Conservation (phyloP, 2,797 vertebrate species). For the Nannoperca obscura region DNA sequence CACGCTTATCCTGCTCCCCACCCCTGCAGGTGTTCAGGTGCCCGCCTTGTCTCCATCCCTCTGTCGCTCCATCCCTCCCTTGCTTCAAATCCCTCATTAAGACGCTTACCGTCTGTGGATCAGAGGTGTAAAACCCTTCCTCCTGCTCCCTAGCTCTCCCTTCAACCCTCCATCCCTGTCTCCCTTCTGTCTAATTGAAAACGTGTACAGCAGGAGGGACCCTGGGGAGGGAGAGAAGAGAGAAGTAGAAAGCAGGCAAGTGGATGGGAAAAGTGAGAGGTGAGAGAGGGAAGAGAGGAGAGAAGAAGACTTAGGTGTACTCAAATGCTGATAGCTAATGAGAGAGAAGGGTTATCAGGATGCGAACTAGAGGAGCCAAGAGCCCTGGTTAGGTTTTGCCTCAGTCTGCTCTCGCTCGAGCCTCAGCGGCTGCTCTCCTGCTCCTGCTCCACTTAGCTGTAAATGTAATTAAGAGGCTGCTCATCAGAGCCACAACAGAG, state of each 20-base stretch:
- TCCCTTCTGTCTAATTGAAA: constrained; percentile 83
- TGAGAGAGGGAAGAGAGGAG: constrained; percentile 40
- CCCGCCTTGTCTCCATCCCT: constrained; percentile 64
- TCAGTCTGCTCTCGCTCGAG: constrained; percentile 63
- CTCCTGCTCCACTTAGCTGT: constrained; percentile 80
- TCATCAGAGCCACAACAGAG: constrained; percentile 75
- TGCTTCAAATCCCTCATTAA: constrained; percentile 79
- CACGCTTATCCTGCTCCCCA: constrained; percentile 72
- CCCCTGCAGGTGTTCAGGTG: constrained; percentile 82
- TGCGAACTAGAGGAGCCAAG: constrained; percentile 63
- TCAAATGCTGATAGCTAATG: constrained; percentile 60
- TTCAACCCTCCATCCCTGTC: constrained; percentile 66
- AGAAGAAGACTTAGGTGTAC: constrained; percentile 45
- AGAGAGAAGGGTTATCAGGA: constrained; percentile 61
- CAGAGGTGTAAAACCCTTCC: constrained; percentile 80
- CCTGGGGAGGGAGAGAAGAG: constrained; percentile 61
- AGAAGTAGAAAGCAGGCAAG: constrained; percentile 52
- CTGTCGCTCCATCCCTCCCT: constrained; percentile 61
- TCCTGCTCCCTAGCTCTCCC: constrained; percentile 64
- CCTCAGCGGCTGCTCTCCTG: constrained; percentile 67
- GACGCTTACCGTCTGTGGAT: constrained; percentile 77
- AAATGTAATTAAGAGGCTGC: constrained; percentile 84
- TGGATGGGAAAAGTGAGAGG: constrained; percentile 52
- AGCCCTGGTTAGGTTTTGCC: constrained; percentile 64
- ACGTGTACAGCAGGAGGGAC: constrained; percentile 72